phyloP scores from a whole-genome alignment of 2,888 invertebrate species.

The Clostera curtula region DNA sequence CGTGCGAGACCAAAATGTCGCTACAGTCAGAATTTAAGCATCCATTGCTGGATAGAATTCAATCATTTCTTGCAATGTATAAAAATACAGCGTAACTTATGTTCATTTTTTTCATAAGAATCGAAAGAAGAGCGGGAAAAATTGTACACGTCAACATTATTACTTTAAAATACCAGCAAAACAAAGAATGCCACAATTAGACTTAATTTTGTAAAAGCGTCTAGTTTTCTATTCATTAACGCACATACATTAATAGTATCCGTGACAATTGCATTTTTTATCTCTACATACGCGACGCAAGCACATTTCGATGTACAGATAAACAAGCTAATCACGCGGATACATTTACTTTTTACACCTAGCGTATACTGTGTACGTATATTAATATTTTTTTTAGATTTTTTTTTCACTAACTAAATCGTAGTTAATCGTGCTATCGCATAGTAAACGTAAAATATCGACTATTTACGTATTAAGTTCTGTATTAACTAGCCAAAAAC shows the following conservation, averaged over 20 bases:
- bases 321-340: slow-evolving; percentile 34
- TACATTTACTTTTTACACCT: slow-evolving; percentile 51
- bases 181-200: slow-evolving; percentile 44
- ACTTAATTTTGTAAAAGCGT: slow-evolving; percentile 53
- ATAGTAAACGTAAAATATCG: slow-evolving; percentile 45
- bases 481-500: slow-evolving; percentile 64
- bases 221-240: slow-evolving; percentile 58
- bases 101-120: slow-evolving; percentile 35
- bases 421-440: slow-evolving; percentile 48
- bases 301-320: slow-evolving; percentile 19
- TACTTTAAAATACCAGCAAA: slow-evolving; percentile 29
- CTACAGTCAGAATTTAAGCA: slow-evolving; percentile 4
- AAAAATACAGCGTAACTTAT: slow-evolving; percentile 59
- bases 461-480: slow-evolving; percentile 56
- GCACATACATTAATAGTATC: slow-evolving; percentile 52
- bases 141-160: slow-evolving; percentile 26
- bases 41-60: slow-evolving; percentile 6
- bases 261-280: slow-evolving; percentile 20
- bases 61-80: slow-evolving; percentile 32
- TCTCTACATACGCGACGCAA: slow-evolving; percentile 20
- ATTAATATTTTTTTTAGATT: slow-evolving; percentile 45
- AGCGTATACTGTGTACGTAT: slow-evolving; percentile 73
- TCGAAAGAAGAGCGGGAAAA: slow-evolving; percentile 37
- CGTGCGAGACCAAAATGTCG: background rate
- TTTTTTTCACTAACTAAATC: slow-evolving; percentile 57